These are phyloP conservation scores for Orthosia gracilis DNA, from an alignment of 2,888 invertebrate genomes.

Conservation along the genomic window DNA sequence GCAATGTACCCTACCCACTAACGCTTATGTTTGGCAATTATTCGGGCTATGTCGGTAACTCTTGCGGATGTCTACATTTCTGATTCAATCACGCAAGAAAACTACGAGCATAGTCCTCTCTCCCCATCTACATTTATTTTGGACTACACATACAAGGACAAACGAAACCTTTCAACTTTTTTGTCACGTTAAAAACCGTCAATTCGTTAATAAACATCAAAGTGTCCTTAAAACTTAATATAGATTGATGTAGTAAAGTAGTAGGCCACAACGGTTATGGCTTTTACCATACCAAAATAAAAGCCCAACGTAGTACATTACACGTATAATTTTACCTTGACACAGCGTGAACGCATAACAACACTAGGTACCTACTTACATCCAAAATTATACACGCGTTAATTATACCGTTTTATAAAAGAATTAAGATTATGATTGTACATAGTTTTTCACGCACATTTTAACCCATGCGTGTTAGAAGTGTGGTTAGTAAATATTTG, in stretches of 20 bases:
- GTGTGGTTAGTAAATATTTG: conserved; percentile 5
- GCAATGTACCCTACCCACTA: too few species aligned
- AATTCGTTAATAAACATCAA: too few species aligned
- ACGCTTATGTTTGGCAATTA: too few species aligned
- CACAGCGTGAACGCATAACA: neutral
- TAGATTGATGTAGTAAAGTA: neutral
- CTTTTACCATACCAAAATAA: neutral
- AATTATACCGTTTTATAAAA: conserved; percentile 36
- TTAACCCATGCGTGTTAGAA: neutral
- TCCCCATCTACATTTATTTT: too few species aligned
- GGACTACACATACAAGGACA: too few species aligned
- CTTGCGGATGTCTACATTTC: too few species aligned
- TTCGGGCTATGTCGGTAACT: too few species aligned
- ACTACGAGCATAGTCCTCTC: too few species aligned
- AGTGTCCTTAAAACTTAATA: too few species aligned
- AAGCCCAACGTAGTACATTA: neutral
- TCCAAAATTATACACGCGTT: conserved; percentile 13
- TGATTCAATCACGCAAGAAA: too few species aligned
- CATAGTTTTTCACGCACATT: conserved; percentile 34
- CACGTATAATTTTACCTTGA: conserved; percentile 35
- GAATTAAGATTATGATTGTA: conserved; percentile 33
- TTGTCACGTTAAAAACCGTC: too few species aligned
- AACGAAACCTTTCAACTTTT: too few species aligned
- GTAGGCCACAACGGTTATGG: neutral
- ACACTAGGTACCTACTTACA: neutral